phyloP scores from a whole-genome alignment of 2,797 vertebrate species.

The Mallotus villosus region DNA sequence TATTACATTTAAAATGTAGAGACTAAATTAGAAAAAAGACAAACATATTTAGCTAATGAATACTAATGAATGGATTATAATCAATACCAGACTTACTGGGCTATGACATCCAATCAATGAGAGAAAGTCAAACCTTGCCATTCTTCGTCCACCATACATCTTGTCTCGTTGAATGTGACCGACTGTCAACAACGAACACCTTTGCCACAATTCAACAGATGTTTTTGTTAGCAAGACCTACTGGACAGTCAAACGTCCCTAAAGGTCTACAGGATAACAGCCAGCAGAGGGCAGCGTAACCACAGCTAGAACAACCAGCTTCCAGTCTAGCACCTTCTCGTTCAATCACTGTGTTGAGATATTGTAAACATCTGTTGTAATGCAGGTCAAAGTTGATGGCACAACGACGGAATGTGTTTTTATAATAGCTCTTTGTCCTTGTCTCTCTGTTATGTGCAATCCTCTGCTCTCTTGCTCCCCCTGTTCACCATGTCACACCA shows the following conservation, averaged over 20 bases:
- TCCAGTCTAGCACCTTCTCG: no score
- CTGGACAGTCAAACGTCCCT: not conserved
- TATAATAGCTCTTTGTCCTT: not conserved
- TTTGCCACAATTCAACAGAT: not conserved
- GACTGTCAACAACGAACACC: not conserved
- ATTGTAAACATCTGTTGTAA: no score
- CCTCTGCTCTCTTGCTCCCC: not conserved
- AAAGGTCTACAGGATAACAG: not conserved
- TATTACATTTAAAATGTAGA: not conserved
- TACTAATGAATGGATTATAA: not conserved
- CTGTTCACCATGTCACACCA: not conserved
- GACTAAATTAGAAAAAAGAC: not conserved
- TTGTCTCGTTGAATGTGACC: not conserved
- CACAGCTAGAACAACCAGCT: conserved; percentile 13
- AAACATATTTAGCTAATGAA: not conserved
- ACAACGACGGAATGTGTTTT: no score
- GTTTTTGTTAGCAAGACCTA: not conserved
- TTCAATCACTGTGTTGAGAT: no score
- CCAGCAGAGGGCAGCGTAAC: conserved; percentile 57
- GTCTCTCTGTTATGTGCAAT: not conserved
- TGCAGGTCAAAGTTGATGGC: no score
- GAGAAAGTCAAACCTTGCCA: not conserved
- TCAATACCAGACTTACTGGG: not conserved
- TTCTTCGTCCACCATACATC: not conserved
- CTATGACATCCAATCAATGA: not conserved